Base-by-base conservation (phyloP, 37 sponge, comb jelly and placozoan genomes). In the Cladorhizidae sp. region DNA sequence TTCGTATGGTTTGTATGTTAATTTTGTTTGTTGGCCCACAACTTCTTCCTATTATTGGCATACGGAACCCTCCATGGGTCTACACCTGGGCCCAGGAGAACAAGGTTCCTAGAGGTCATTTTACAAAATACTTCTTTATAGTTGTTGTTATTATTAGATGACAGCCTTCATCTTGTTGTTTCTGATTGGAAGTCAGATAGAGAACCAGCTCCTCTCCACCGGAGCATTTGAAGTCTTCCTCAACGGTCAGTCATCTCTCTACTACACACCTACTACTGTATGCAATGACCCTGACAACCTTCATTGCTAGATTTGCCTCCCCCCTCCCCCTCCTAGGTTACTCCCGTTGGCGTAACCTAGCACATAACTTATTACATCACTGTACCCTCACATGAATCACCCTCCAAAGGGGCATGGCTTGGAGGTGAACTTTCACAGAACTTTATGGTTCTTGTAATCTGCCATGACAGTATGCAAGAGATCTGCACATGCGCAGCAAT, bases 151-250 rank as follows among this genome's bases (percentile, higher is more conserved):
- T 45, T 9, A 45, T 9, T 42, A 95, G 89, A 33, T 96, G 40
- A 86, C 91, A 42, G 57, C 97, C 28, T 64, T 90, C 26, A 55
- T 93, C 73, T 38, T 93, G 20, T 0, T 90, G 26, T 88, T 85
- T 75, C 68, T 96, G 54, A 51, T 93, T 36, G 86, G 89, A 15
- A 78, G 91, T 38, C 90, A 88, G 82, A 83, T 96, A 40, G 97
- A 96, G 74, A 67, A 64, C 12, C 87, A 87, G 39, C 72, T 96
- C 25, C 54, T 96, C 40, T 90, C 94, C 11, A 93, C 97, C 0
- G 93, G 97, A 21, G 97, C 97, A 6, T 96, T 96, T 79, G 97
- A 96, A 70, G 92, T 96, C 28, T 92, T 80, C 40, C 70, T 90
- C 37, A 93, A 96, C 73, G 97, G 94, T 94, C 43, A 0, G 84